These are phyloP conservation scores for Nesogale talazaci DNA, from an alignment of 2,113 vertebrate genomes.

Conservation along the genomic window DNA sequence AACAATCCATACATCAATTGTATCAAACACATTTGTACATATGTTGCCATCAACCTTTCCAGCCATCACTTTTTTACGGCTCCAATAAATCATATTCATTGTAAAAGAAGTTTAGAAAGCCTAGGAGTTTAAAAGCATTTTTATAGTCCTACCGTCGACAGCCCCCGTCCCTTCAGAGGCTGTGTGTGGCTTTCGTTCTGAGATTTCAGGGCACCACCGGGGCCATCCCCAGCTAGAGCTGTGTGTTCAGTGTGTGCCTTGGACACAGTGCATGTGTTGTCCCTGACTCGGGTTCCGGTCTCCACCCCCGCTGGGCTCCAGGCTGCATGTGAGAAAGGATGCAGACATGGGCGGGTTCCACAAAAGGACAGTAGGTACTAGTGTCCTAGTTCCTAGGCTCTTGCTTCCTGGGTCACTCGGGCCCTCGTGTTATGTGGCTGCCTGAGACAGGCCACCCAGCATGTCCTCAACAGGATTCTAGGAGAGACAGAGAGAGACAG, in stretches of 20 bases:
- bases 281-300: not conserved
- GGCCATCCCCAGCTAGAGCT: not conserved
- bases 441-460: slow-evolving; percentile 64
- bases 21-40: too few species aligned
- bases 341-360: rapidly evolving
- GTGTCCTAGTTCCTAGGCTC: not conserved
- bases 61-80: not conserved
- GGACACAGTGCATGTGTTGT: not conserved
- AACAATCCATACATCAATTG: too few species aligned
- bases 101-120: not conserved
- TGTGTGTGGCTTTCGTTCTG: not conserved
- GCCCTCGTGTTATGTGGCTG: slow-evolving; percentile 8
- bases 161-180: not conserved
- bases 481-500: too few species aligned
- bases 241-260: not conserved
- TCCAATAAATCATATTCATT: not conserved
- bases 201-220: not conserved
- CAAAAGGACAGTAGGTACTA: not conserved
- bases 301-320: not conserved
- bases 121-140: not conserved
- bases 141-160: not conserved
- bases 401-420: not conserved
- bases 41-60: too few species aligned
- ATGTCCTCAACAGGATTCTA: slow-evolving; percentile 63
- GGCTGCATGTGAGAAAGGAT: not conserved